These are phyloP conservation scores for Tinamus major DNA, from an alignment of 2,797 vertebrate species.

Conservation along the genomic window DNA sequence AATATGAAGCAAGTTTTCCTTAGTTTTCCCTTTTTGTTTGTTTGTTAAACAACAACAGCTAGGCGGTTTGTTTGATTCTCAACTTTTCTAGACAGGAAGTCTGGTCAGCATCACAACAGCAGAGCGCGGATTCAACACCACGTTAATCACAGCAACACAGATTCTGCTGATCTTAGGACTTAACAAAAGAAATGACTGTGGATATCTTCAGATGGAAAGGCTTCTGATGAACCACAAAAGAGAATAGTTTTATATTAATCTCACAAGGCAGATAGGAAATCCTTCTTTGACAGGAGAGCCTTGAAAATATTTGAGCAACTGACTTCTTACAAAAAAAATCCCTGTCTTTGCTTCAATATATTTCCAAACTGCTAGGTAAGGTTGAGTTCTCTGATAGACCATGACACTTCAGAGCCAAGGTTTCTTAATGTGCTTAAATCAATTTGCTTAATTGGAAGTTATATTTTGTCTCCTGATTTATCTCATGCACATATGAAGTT, in stretches of 20 bases:
- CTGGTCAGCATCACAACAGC: neutral
- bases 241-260: rapidly evolving
- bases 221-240: neutral
- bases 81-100: neutral
- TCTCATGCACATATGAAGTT: neutral
- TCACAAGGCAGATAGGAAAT: neutral
- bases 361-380: neutral
- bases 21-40: neutral
- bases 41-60: rapidly evolving
- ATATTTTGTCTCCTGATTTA: neutral
- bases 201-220: neutral
- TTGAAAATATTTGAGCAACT: neutral
- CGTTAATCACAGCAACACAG: neutral
- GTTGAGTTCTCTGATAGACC: neutral
- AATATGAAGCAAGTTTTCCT: rapidly evolving
- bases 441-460: neutral
- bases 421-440: neutral
- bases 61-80: neutral
- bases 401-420: neutral
- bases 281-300: neutral
- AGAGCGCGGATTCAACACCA: neutral
- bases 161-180: neutral
- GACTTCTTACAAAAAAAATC: rapidly evolving
- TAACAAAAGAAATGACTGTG: neutral
- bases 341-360: neutral